phyloP scores from a whole-genome alignment of 1,140 invertebrate genomes.

The Spodoptera frugiperda region DNA sequence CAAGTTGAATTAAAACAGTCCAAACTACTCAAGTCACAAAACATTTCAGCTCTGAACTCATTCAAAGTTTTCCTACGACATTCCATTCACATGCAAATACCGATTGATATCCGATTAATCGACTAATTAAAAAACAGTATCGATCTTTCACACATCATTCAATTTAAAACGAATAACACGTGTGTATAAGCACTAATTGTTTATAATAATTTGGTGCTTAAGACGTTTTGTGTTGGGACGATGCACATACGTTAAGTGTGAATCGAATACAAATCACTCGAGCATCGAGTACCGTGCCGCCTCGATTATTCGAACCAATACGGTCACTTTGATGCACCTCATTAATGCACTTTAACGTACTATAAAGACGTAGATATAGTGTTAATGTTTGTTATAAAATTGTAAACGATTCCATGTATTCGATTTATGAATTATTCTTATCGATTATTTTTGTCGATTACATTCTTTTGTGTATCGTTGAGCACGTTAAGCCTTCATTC shows the following conservation, averaged over 20 bases:
- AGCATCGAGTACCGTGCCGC: constrained; percentile 7
- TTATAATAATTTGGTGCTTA: constrained; percentile 32
- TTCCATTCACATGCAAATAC: background rate
- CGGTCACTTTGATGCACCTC: constrained; percentile 32
- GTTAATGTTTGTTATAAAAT: constrained; percentile 26
- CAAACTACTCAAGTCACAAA: background rate
- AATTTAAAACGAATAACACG: constrained; percentile 41
- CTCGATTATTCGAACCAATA: constrained; percentile 21
- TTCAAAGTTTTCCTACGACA: background rate
- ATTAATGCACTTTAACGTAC: constrained; percentile 38
- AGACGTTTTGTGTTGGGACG: constrained; percentile 1
- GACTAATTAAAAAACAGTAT: constrained; percentile 4
- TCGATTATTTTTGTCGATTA: constrained; percentile 9
- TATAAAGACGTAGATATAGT: constrained; percentile 7
- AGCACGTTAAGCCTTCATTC: too few species aligned
- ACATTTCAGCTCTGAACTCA: background rate
- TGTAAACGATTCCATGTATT: constrained; percentile 23
- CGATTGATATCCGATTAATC: background rate
- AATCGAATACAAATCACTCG: constrained; percentile 33
- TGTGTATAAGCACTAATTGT: constrained; percentile 36
- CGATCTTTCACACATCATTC: background rate
- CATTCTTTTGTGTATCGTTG: background rate
- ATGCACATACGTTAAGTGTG: constrained; percentile 23
- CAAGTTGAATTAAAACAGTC: too few species aligned
- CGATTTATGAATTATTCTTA: constrained; percentile 31